Evolutionary conservation across 1,140 invertebrate genomes (phyloP).

Genomic region (Elymnias hypermnestra): DNA sequence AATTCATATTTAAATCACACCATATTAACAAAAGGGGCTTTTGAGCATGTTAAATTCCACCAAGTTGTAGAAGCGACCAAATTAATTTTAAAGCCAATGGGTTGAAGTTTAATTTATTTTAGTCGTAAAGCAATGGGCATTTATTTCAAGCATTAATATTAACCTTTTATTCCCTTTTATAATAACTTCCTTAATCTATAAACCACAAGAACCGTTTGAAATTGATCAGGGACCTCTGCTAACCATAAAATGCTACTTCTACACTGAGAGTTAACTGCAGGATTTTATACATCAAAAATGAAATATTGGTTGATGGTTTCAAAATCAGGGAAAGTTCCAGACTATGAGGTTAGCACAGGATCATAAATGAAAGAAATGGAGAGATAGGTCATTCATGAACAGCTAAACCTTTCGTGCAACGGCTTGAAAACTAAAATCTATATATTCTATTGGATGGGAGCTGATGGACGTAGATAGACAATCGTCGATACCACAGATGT

Average conservation of each 20-base stretch:
- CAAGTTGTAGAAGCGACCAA: conserved; percentile 23
- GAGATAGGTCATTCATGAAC: conserved; percentile 9
- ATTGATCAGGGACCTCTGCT: not conserved
- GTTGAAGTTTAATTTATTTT: conserved; percentile 21
- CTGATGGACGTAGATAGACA: conserved; percentile 11
- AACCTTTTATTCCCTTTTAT: conserved; percentile 37
- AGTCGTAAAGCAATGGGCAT: conserved; percentile 47
- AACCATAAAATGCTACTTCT: not conserved
- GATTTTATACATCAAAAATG: no score
- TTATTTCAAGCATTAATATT: conserved; percentile 47
- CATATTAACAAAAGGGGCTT: conserved; percentile 9
- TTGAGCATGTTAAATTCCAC: conserved; percentile 16
- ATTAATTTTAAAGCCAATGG: conserved; percentile 37
- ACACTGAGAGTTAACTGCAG: no score
- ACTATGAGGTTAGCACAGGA: conserved; percentile 1
- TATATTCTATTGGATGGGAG: conserved; percentile 11
- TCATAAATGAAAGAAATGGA: conserved; percentile 4
- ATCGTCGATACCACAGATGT: conserved; percentile 20
- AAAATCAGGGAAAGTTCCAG: not conserved
- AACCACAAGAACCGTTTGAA: not conserved
- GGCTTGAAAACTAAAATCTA: conserved; percentile 16
- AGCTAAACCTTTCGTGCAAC: conserved; percentile 13
- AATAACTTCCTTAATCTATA: conserved; percentile 6
- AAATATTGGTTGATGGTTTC: no score
- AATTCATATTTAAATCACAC: conserved; percentile 8